Evolutionary conservation across 2,113 vertebrate genomes (phyloP).

Genomic region (Laticauda colubrina): DNA sequence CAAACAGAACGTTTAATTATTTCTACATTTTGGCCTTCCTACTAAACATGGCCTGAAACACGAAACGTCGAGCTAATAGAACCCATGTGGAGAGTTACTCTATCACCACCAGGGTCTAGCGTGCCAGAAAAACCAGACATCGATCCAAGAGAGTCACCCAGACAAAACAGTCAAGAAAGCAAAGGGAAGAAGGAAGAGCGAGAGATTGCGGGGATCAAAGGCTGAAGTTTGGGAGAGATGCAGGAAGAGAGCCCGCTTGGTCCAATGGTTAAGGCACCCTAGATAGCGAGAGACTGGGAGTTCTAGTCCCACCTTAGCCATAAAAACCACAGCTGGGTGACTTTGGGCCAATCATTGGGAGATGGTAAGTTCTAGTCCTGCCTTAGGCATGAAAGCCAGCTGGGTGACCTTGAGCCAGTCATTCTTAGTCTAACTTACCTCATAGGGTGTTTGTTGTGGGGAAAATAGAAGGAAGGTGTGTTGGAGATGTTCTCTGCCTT

Average conservation of each 20-base stretch:
- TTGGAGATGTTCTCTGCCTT: neutral
- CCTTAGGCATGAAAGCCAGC: neutral
- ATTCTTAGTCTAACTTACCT: neutral
- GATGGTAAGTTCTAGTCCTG: neutral
- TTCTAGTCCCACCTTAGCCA: too few relatives aligned
- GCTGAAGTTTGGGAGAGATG: neutral
- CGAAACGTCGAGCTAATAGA: conserved; percentile 49
- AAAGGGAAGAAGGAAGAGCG: fast-evolving
- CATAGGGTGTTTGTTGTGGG: neutral
- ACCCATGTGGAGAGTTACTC: conserved; percentile 56
- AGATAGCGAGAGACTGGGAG: neutral
- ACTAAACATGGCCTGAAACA: conserved; percentile 57
- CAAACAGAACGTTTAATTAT: conserved; percentile 57
- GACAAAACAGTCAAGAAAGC: neutral
- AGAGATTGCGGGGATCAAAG: neutral
- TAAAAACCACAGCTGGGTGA: too few relatives aligned
- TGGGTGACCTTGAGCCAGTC: neutral
- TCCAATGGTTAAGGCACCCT: neutral
- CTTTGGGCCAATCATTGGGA: too few relatives aligned
- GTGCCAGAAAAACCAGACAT: conserved; percentile 58
- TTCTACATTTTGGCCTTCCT: conserved; percentile 63
- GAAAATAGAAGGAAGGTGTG: neutral
- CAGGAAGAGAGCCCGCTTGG: neutral
- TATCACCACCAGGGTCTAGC: conserved; percentile 20
- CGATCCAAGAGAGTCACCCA: conserved; percentile 44